phyloP scores from a whole-genome alignment of 2,797 vertebrate genomes.

The Manis javanica region DNA sequence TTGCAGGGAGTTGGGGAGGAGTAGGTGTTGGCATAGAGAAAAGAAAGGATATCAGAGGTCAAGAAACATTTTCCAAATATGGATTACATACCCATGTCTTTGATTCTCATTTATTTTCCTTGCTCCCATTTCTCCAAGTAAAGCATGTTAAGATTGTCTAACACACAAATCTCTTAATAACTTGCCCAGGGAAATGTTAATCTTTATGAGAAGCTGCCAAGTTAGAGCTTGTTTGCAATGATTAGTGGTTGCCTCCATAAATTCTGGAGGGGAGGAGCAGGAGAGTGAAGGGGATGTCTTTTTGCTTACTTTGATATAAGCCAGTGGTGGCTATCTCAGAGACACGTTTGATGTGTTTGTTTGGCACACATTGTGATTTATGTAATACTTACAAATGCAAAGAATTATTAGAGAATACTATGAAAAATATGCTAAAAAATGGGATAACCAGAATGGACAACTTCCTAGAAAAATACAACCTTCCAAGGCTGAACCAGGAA shows the following conservation, averaged over 20 bases:
- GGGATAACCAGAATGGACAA: too few species aligned
- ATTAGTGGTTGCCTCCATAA: constrained; percentile 46
- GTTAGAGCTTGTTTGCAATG: constrained; percentile 64
- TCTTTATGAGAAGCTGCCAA: constrained; percentile 57
- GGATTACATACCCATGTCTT: background rate
- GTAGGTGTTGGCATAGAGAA: background rate
- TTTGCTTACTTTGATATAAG: constrained; percentile 45
- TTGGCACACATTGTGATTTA: constrained; percentile 7
- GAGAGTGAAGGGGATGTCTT: constrained; percentile 5
- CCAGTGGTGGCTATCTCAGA: background rate
- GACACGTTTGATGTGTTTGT: background rate
- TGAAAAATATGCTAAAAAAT: too few species aligned
- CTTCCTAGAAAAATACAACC: too few species aligned
- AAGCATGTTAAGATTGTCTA: constrained; percentile 47
- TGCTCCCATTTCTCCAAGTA: background rate
- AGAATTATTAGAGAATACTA: too few species aligned
- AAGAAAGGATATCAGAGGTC: constrained; percentile 10
- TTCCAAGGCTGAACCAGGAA: too few species aligned
- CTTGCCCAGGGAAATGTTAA: constrained; percentile 63
- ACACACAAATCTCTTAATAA: constrained; percentile 68
- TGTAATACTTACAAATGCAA: background rate
- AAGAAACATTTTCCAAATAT: constrained; percentile 40
- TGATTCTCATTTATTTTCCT: constrained; percentile 30
- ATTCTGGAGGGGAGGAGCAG: constrained; percentile 14
- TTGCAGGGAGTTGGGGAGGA: background rate